Percentiles rank a stretch among this genome's conserved stretches.
phyloP scores from a whole-genome alignment of 2,113 vertebrate genomes.

The Microtus montanus region DNA sequence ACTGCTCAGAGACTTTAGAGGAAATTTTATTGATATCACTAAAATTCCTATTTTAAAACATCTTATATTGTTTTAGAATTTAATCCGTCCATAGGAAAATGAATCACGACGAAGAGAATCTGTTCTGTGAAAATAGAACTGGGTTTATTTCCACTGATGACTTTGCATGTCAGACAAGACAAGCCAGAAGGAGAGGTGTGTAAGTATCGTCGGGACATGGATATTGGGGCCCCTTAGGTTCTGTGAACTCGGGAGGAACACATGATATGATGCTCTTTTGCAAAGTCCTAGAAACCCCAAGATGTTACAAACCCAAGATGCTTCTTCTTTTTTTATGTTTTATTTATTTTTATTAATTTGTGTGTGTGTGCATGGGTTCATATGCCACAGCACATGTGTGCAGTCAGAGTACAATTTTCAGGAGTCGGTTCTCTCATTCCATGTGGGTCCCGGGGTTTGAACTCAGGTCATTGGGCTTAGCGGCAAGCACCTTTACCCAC shows the following conservation, averaged over 20 bases:
- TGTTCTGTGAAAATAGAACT: background rate
- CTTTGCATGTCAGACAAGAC: background rate
- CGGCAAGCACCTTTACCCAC: background rate
- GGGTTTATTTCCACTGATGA: background rate
- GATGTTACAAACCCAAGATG: background rate
- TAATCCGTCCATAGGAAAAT: background rate
- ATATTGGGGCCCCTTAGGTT: background rate
- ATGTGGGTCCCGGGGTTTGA: background rate
- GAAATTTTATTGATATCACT: background rate
- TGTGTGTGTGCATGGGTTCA: background rate
- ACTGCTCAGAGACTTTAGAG: background rate
- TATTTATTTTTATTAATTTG: background rate
- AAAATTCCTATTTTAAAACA: slow-evolving; percentile 12
- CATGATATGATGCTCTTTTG: no score
- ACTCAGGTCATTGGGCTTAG: background rate
- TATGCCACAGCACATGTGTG: background rate
- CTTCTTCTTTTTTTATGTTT: background rate
- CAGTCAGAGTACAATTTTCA: background rate
- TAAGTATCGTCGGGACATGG: rapidly evolving
- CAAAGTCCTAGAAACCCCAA: background rate
- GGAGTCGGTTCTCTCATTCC: background rate
- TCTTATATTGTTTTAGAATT: background rate
- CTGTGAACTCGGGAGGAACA: background rate
- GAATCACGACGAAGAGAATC: background rate
- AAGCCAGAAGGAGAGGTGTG: background rate